Evolutionary conservation across 2,797 vertebrate genomes (phyloP).

Genomic region (Esox masquinongy): DNA sequence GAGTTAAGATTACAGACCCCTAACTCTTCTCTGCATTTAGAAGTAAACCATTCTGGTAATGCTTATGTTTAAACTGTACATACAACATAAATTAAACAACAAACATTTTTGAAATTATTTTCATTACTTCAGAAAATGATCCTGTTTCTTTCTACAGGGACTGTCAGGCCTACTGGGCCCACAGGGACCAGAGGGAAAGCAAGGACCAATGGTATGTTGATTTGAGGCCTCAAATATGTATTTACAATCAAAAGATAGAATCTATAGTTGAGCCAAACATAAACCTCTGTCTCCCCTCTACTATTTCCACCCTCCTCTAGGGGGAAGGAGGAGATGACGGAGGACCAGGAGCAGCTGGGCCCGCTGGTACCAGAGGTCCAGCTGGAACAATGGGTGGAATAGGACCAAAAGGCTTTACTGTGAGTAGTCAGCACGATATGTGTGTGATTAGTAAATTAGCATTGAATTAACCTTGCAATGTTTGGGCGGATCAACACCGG

Average conservation of each 20-base stretch:
- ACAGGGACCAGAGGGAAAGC: slow-evolving; percentile 92
- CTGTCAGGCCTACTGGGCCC: slow-evolving; percentile 89
- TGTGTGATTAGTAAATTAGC: not conserved
- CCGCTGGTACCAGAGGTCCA: slow-evolving; percentile 84
- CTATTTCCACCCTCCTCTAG: slow-evolving; percentile 61
- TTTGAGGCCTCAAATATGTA: not conserved
- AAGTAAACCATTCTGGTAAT: not conserved
- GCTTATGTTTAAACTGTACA: not conserved
- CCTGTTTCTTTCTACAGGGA: slow-evolving; percentile 76
- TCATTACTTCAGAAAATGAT: not conserved
- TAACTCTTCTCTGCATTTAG: not conserved
- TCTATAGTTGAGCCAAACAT: not conserved
- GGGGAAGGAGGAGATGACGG: slow-evolving; percentile 93
- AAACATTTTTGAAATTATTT: not conserved
- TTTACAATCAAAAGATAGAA: not conserved
- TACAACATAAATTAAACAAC: not conserved
- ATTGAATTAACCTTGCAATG: too few species aligned
- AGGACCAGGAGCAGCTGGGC: slow-evolving; percentile 85
- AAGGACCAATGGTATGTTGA: slow-evolving; percentile 85
- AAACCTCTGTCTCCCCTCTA: not conserved
- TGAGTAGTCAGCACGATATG: slow-evolving; percentile 68
- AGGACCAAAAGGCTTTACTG: slow-evolving; percentile 92
- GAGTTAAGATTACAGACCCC: slow-evolving; percentile 46
- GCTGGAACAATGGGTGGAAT: slow-evolving; percentile 91
- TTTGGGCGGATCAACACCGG: too few species aligned